Evolutionary conservation across 2,888 invertebrate genomes (phyloP), one percentile per base, ranked within the genome.

Genomic region (Acanthopleura granulata): DNA sequence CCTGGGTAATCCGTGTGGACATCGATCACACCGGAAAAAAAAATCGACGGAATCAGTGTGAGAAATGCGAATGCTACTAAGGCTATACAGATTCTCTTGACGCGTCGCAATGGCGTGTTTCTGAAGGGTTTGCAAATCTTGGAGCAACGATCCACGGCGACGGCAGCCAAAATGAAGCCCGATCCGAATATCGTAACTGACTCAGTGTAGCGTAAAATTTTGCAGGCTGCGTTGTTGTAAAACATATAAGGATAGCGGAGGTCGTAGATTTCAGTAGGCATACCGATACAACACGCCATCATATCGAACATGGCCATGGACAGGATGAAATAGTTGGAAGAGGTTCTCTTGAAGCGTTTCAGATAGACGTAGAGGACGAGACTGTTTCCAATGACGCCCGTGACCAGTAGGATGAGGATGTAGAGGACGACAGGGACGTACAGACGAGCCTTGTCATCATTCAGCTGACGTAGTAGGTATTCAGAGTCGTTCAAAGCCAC

Each of bases 301-400:
- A 87, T 78, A 77, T 87, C 87, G 78, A 86, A 86, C 40, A 86
- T 79, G 12, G 87, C 86, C 84, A 87, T 84, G 30, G 85, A 79
- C 27, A 84, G 78, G 57, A 87, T 87, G 78, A 87, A 87, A 74
- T 84, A 85, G 76, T 87, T 85, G 0, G 86, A 85, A 0, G 87
- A 85, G 6, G 84, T 84, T 72, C 83, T 80, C 61, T 83, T 81
- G 75, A 87, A 84, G 22, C 83, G 77, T 30, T 83, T 78, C 11
- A 81, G 80, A 76, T 86, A 87, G 4, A 87, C 83, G 70, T 84
- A 84, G 40, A 85, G 76, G 11, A 86, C 86, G 15, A 87, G 75
- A 14, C 77, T 62, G 77, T 87, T 87, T 15, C 87, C 87, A 22
- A 84, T 61, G 0, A 83, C 80, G 27, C 87, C 87, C 0, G 84